Evolutionary conservation across 2,797 vertebrate species (phyloP).

Genomic region (Aselliscus stoliczkanus): DNA sequence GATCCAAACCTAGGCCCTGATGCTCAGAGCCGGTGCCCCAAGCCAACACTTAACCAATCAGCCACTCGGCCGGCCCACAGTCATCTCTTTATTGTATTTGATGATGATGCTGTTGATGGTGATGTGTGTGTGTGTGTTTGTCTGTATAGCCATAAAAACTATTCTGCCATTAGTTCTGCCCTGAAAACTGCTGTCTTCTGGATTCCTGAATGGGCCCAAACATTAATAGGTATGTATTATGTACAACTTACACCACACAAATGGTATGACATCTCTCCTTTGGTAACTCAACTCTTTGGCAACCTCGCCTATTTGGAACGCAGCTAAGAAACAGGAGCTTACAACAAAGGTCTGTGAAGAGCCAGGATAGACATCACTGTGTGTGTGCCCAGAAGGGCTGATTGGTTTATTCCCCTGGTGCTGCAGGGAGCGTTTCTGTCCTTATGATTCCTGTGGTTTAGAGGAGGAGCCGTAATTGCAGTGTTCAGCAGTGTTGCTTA

Average conservation of each 20-base stretch:
- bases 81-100: neutral
- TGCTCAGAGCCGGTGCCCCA: too few species aligned
- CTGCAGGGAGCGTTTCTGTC: neutral
- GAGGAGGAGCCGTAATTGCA: neutral
- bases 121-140: neutral
- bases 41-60: too few species aligned
- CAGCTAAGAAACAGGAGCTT: constrained; percentile 35
- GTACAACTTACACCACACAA: neutral
- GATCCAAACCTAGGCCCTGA: too few species aligned
- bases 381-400: neutral
- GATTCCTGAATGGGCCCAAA: neutral
- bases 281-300: constrained; percentile 3
- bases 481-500: neutral
- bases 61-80: too few species aligned
- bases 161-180: neutral
- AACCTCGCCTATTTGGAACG: constrained; percentile 23
- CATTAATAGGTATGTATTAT: neutral
- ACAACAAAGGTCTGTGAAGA: constrained; percentile 23
- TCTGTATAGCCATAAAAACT: neutral
- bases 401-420: neutral
- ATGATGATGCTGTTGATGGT: too few species aligned
- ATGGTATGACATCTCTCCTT: constrained; percentile 24
- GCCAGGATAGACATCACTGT: neutral
- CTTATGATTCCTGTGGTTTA: neutral
- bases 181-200: neutral